Percentiles rank a stretch among this genome's conserved stretches.
phyloP scores from a whole-genome alignment of 2,888 invertebrate genomes.

The Gerris lacustris region DNA sequence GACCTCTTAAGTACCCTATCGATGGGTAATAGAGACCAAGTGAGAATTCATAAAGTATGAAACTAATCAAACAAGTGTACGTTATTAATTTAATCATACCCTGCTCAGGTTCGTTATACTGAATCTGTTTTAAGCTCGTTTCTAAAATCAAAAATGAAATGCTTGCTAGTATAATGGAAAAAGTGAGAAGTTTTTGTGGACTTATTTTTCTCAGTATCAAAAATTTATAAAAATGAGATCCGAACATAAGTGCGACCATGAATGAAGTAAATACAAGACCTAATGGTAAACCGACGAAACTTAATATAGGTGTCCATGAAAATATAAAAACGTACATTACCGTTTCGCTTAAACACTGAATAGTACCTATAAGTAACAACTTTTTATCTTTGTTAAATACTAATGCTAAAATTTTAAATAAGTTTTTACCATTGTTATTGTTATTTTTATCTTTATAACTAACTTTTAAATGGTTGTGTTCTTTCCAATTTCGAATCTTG shows the following conservation, averaged over 20 bases:
- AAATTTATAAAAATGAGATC: conserved; percentile 43
- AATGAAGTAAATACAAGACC: conserved; percentile 47
- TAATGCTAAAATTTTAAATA: too few relatives aligned
- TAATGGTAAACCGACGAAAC: conserved; percentile 39
- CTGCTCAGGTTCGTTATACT: conserved; percentile 7
- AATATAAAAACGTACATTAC: conserved; percentile 49
- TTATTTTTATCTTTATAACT: conserved; percentile 20
- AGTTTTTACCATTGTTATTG: conserved; percentile 25
- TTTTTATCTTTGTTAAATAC: conserved; percentile 25
- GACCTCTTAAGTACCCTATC: conserved; percentile 42
- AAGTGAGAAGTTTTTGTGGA: conserved; percentile 26
- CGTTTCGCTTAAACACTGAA: conserved; percentile 37
- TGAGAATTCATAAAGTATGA: conserved; percentile 43
- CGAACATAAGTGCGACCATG: conserved; percentile 48
- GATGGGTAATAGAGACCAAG: conserved; percentile 48
- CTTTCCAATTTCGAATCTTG: conserved; percentile 44
- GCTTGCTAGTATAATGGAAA: conserved; percentile 23
- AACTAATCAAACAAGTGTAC: conserved; percentile 39
- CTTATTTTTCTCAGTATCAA: conserved; percentile 31
- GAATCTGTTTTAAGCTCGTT: conserved; percentile 19
- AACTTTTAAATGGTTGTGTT: conserved; percentile 35
- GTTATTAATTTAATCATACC: conserved; percentile 22
- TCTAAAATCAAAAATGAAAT: conserved; percentile 21
- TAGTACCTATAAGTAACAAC: conserved; percentile 32
- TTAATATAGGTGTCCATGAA: conserved; percentile 47